These are phyloP conservation scores for Diaperis boleti DNA, from an alignment of 2,888 invertebrate genomes.

Conservation along the genomic window DNA sequence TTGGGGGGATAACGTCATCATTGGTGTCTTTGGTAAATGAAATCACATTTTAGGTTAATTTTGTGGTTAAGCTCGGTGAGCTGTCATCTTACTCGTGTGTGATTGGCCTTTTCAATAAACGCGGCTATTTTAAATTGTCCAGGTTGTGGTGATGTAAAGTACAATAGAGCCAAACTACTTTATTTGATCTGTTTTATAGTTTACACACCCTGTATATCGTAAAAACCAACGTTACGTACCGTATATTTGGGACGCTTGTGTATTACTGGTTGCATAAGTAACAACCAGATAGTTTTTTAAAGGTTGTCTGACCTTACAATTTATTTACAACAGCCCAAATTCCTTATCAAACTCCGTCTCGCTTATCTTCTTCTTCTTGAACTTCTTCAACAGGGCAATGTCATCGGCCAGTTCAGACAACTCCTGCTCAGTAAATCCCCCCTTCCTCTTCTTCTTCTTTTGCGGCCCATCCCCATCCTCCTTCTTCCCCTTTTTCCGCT, in stretches of 20 bases:
- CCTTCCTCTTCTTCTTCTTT: constrained; percentile 67
- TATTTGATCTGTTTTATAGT: no score
- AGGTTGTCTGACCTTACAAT: no score
- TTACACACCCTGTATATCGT: no score
- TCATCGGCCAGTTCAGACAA: constrained; percentile 83
- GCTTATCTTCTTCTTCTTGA: constrained; percentile 85
- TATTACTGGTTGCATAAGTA: no score
- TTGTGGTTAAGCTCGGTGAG: background rate
- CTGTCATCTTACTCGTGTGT: no score
- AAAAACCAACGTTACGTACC: no score
- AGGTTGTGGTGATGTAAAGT: no score
- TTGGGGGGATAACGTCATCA: background rate
- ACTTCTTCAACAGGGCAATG: constrained; percentile 84
- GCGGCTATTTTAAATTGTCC: no score
- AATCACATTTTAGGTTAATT: background rate
- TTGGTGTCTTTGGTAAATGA: background rate
- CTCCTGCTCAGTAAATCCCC: constrained; percentile 72
- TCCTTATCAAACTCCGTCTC: constrained; percentile 76
- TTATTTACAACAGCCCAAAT: constrained; percentile 66
- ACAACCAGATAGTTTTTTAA: no score
- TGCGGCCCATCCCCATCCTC: constrained; percentile 63
- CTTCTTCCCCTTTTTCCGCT: constrained; percentile 73
- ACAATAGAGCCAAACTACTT: no score
- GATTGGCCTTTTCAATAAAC: no score
- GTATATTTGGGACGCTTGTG: no score